phyloP scores from a whole-genome alignment of 2,888 invertebrate genomes.

The Saturnia pavonia region DNA sequence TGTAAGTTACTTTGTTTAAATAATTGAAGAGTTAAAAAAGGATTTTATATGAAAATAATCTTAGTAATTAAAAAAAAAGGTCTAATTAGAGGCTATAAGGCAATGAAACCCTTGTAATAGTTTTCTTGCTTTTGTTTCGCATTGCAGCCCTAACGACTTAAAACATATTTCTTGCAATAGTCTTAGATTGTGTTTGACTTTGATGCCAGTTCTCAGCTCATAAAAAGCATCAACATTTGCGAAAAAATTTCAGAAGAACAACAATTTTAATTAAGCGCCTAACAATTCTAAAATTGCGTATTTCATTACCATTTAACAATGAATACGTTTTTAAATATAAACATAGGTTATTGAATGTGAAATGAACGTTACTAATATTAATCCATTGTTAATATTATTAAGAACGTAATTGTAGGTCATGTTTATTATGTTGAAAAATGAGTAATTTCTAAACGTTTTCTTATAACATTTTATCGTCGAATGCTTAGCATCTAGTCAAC shows the following conservation, averaged over 20 bases:
- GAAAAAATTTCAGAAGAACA: neutral
- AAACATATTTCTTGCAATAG: neutral
- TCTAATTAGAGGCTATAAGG: conserved; percentile 22
- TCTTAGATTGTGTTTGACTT: neutral
- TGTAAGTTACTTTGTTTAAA: conserved; percentile 3
- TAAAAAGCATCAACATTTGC: neutral
- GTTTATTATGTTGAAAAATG: neutral
- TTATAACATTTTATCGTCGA: conserved; percentile 16
- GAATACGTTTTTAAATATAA: neutral
- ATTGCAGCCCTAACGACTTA: neutral
- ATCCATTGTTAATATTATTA: neutral
- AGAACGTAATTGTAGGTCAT: conserved; percentile 4
- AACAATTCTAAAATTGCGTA: neutral
- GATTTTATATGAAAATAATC: conserved; percentile 5
- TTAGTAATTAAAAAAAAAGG: neutral
- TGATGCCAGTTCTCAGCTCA: neutral
- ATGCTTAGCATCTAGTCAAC: conserved; percentile 34
- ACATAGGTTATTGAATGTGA: neutral
- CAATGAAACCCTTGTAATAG: neutral
- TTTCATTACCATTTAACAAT: neutral
- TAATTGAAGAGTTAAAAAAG: neutral
- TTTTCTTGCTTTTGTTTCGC: neutral
- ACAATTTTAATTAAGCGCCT: neutral
- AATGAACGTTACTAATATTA: conserved; percentile 8
- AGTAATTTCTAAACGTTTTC: neutral